Conservation (phyloP, 2,797 vertebrate genomes). For the Ara ararauna region DNA sequence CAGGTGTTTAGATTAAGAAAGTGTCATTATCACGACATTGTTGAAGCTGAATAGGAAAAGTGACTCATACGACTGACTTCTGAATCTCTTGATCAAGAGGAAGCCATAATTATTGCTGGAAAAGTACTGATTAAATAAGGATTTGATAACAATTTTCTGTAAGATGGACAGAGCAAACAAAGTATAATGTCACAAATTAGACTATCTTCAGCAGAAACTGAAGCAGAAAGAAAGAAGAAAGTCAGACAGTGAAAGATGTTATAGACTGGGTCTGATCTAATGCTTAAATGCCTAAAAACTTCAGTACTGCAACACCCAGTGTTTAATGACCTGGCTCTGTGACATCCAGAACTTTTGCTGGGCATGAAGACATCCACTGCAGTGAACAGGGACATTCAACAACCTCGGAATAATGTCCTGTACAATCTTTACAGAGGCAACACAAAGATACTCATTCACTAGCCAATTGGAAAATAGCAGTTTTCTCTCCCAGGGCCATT, state of each 20-base stretch:
- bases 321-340: background rate
- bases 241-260: background rate
- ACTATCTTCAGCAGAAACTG: background rate
- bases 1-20: conserved; percentile 20
- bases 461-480: background rate
- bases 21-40: background rate
- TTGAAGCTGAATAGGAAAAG: background rate
- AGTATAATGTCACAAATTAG: background rate
- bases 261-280: background rate
- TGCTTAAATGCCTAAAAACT: background rate
- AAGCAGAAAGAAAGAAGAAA: conserved; percentile 40
- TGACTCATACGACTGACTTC: background rate
- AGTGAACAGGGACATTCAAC: background rate
- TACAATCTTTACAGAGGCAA: background rate
- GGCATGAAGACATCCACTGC: background rate
- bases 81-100: background rate
- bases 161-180: background rate
- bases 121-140: background rate
- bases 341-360: background rate
- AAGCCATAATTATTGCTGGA: background rate
- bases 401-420: background rate
- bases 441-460: background rate
- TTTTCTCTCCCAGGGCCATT: background rate
- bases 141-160: background rate
- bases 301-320: background rate